Conservation (phyloP, 2,888 invertebrate species). For the Polyommatus iphigenia region DNA sequence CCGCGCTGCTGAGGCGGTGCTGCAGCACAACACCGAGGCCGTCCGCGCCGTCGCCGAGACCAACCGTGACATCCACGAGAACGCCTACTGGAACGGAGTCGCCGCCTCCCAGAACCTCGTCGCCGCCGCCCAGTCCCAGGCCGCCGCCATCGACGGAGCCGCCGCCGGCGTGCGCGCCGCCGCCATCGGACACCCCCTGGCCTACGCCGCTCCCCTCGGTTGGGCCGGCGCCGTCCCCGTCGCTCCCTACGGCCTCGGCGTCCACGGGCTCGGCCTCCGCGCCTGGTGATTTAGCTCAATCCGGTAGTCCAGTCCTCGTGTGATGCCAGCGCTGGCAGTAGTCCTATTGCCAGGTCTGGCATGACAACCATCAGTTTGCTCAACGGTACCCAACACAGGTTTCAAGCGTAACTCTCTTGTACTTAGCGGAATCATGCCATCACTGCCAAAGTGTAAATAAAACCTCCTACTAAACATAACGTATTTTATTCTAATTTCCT, state of each 20-base stretch:
- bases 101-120: conserved; percentile 69
- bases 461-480: conserved; percentile 55
- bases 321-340: conserved; percentile 34
- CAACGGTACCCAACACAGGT: conserved; percentile 60
- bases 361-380: conserved; percentile 50
- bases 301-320: conserved; percentile 33
- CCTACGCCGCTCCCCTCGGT: conserved; percentile 42
- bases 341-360: conserved; percentile 34
- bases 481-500: conserved; percentile 5
- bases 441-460: conserved; percentile 81
- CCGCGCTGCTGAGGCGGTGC: conserved; percentile 65
- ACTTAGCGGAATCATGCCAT: conserved; percentile 70
- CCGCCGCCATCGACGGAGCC: conserved; percentile 62
- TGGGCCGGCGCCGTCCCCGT: conserved; percentile 42
- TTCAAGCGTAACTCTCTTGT: conserved; percentile 79
- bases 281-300: conserved; percentile 57
- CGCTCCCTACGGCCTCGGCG: conserved; percentile 45
- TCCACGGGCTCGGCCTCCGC: conserved; percentile 48
- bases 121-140: conserved; percentile 72
- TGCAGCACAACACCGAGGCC: conserved; percentile 66
- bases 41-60: conserved; percentile 61
- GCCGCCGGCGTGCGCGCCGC: conserved; percentile 54
- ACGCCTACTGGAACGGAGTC: conserved; percentile 68
- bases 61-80: conserved; percentile 68
- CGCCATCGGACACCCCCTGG: conserved; percentile 44